Evolutionary conservation across 1,140 invertebrate species (phyloP), one percentile per base, ranked within the genome.

Genomic region (Leptinotarsa defecta): DNA sequence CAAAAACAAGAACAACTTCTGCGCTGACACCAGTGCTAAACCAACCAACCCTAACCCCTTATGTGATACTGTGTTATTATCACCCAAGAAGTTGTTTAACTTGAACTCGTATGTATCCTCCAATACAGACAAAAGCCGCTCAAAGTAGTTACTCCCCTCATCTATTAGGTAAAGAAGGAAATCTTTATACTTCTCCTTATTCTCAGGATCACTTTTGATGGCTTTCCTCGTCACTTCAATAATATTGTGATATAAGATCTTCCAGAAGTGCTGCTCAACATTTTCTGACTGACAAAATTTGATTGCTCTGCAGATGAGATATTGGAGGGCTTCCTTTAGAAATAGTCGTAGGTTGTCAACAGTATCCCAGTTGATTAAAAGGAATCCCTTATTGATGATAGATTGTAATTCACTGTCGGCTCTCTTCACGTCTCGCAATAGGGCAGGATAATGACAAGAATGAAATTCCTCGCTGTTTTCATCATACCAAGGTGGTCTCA

Each of bases 241-340:
- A 43, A 97, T 91, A 84, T 96, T 95, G 83, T 98, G 95, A 86
- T 95, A 98, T 0, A 95, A 87, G 74, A 96, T 90, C 85, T 97
- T 97, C 96, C 96, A 98, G 83, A 98, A 91, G 83, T 94, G 91
- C 81, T 95, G 92, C 82, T 98, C 96, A 6, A 96, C 90, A 84
- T 97, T 96, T 83, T 96, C 94, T 49, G 92, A 88, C 82, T 95
- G 92, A 80, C 95, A 95, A 83, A 96, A 95, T 83, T 95, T 95
- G 13, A 96, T 89, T 86, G 97, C 95, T 19, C 91, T 90, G 77
- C 93, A 86, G 1, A 98, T 87, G 3, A 97, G 86, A 73, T 89
- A 91, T 81, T 92, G 89, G 65, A 96, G 91, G 48, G 91, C 90
- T 73, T 91, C 88, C 86, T 95, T 92, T 70, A 97, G 85, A 74